A percentile compares a stretch with the other conserved stretches of the same genome.
Conservation (phyloP, 2,888 invertebrate species). For the Melinopterus prodromus region DNA sequence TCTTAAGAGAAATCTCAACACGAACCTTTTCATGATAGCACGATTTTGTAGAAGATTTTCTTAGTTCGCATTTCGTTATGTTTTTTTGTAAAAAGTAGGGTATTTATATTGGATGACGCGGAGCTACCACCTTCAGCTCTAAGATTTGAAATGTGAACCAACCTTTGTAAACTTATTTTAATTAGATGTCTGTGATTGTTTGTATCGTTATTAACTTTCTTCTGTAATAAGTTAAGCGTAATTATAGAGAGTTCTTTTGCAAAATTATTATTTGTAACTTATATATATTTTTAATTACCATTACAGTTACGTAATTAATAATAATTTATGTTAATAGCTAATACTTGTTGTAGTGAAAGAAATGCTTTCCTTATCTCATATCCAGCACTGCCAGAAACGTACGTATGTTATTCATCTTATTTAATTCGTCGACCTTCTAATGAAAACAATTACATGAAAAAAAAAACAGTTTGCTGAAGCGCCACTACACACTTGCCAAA, state of each 20-base stretch:
- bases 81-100: background rate
- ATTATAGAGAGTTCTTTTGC: background rate
- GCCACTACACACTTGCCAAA: slow-evolving; percentile 52
- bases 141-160: background rate
- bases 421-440: slow-evolving; percentile 28
- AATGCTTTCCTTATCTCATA: slow-evolving; percentile 4
- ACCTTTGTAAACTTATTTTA: background rate
- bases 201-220: slow-evolving; percentile 29
- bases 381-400: slow-evolving; percentile 49
- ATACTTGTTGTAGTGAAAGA: background rate
- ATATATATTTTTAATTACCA: background rate
- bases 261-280: background rate
- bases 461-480: slow-evolving; percentile 29
- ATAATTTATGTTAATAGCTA: slow-evolving; percentile 4
- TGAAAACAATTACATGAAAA: slow-evolving; percentile 34
- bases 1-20: slow-evolving; percentile 4
- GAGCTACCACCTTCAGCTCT: background rate
- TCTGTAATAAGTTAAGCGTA: background rate
- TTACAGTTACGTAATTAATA: slow-evolving; percentile 4
- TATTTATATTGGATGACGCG: background rate
- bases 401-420: slow-evolving; percentile 31
- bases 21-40: background rate
- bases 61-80: background rate
- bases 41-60: background rate
- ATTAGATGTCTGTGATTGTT: slow-evolving; percentile 57